Conservation (phyloP, 2,113 vertebrate species). For the Cyprinodon variegatus region DNA sequence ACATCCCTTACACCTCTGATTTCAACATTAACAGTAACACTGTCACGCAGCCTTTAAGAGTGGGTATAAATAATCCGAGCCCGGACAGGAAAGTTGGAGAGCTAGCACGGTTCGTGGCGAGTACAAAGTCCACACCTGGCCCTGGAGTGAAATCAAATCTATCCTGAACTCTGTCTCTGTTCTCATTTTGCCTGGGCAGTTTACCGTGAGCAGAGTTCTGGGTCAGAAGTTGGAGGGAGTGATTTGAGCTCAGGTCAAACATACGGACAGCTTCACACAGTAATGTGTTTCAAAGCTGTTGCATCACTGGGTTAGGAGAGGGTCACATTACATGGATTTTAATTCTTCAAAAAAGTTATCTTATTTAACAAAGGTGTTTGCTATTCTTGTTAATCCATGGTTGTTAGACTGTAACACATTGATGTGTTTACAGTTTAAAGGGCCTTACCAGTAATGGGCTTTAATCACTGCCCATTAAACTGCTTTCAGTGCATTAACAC, state of each 20-base stretch:
- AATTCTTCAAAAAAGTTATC: background rate
- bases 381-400: background rate
- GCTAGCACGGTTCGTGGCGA: conserved; percentile 70
- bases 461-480: conserved; percentile 67
- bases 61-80: conserved; percentile 65
- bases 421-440: conserved; percentile 43
- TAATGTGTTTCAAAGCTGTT: conserved; percentile 77
- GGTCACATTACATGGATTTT: conserved; percentile 11
- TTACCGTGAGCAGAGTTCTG: conserved; percentile 61
- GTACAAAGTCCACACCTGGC: conserved; percentile 79
- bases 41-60: conserved; percentile 36
- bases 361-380: background rate
- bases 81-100: conserved; percentile 43
- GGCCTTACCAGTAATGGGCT: conserved; percentile 33
- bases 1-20: conserved; percentile 46
- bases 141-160: conserved; percentile 79
- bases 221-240: conserved; percentile 68
- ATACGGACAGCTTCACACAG: conserved; percentile 65
- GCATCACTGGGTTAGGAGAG: conserved; percentile 31
- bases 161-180: conserved; percentile 71
- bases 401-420: background rate
- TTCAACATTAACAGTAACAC: conserved; percentile 30
- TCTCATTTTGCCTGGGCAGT: conserved; percentile 59
- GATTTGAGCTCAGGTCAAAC: conserved; percentile 66
- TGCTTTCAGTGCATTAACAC: conserved; percentile 62